Base-by-base conservation (phyloP, 2,888 invertebrate species). In the Pyrgus malvae region DNA sequence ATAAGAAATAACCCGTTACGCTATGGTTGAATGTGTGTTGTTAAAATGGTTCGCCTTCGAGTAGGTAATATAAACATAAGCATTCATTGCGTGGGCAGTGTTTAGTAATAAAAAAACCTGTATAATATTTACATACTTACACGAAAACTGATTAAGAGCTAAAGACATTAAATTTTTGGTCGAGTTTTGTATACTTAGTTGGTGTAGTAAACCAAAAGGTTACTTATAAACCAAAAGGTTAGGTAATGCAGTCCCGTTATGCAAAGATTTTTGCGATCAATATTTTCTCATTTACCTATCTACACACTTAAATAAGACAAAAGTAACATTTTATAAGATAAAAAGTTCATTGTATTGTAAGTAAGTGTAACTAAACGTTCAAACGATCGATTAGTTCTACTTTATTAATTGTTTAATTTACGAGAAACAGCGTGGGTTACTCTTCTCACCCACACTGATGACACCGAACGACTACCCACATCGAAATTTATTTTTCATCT, bases 401-500 rank as follows among this genome's bases (percentile, higher is more conserved):
- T 11, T 33, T 38, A 53, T 46, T 60, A 64, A 64, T 64, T 62
- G 58, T 57, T 46, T 57, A 61, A 58, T 46, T 17, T 59, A 62
- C 59, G 56, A 55, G 56, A 49, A 54, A 14, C 27, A 41, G 62
- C 60, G 68, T 68, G 63, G 68, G 69, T 45, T 41, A 31, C 5
- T 42, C n/a, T 31, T 17, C 57, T 65, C 67, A 65, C 68, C 69
- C 70, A 69, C 70, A 62, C 59, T 45, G 63, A 56, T 56, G 58
- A 41, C 41, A 40, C 48, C 33, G 31, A n/a, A n/a, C n/a, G n/a
- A n/a, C 65, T 49, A 45, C 61, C 64, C 58, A 61, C 66, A 42
- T 49, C 19, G 48, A 90, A 23, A 44, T 51, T n/a, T 45, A 44
- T 53, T 44, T 45, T 37, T 38, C 35, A 38, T 29, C 29, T 38